Conservation (phyloP, 2,113 vertebrate species). For the Salvelinus fontinalis region DNA sequence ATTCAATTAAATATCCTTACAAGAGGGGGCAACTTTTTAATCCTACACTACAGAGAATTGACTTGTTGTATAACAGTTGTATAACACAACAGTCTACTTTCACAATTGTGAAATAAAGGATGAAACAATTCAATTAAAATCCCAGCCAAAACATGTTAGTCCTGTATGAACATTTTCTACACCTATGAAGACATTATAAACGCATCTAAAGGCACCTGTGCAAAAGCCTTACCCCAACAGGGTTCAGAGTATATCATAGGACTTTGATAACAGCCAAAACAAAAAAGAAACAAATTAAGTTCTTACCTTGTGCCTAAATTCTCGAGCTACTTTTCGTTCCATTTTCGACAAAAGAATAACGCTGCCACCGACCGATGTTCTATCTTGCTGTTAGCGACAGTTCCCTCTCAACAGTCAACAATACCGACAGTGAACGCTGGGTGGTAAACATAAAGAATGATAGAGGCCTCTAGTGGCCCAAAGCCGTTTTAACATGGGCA, state of each 20-base stretch:
- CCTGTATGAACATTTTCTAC: background rate
- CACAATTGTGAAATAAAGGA: too few relatives aligned
- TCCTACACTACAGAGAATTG: too few relatives aligned
- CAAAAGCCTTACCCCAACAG: background rate
- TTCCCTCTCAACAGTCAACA: background rate
- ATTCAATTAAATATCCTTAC: too few relatives aligned
- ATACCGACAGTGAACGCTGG: background rate
- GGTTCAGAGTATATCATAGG: background rate
- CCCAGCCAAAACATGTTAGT: background rate
- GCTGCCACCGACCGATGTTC: background rate
- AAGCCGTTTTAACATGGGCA: too few relatives aligned
- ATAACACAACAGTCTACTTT: background rate
- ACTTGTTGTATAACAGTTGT: too few relatives aligned
- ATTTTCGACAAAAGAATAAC: constrained; percentile 58
- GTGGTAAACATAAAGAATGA: too few relatives aligned
- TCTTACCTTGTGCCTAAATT: constrained; percentile 95
- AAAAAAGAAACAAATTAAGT: background rate
- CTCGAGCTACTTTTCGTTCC: constrained; percentile 93
- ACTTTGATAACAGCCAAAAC: background rate
- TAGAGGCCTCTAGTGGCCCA: too few relatives aligned
- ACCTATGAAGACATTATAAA: too few relatives aligned
- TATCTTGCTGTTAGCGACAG: background rate
- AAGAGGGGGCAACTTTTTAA: too few relatives aligned
- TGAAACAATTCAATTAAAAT: background rate
- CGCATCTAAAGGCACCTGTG: background rate